phyloP scores from a whole-genome alignment of 2,113 vertebrate genomes.

The Lamprotornis superbus region DNA sequence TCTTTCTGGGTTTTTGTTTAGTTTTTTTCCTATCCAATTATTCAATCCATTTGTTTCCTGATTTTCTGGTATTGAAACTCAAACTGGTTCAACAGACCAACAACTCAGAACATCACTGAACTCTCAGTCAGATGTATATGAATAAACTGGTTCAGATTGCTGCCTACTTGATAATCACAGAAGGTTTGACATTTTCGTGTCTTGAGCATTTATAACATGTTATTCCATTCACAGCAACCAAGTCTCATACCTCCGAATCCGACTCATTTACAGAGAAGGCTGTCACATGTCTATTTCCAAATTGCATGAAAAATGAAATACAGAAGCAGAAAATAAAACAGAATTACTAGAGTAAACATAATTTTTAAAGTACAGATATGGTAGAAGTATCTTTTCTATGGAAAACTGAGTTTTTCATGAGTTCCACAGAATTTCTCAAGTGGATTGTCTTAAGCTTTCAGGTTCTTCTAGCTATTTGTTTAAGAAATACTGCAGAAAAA shows the following conservation, averaged over 20 bases:
- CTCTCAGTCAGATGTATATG: neutral
- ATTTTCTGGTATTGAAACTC: neutral
- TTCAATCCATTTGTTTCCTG: neutral
- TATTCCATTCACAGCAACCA: neutral
- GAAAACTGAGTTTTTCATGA: neutral
- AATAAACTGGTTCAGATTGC: neutral
- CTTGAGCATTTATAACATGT: neutral
- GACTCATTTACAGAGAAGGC: neutral
- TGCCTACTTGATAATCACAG: neutral
- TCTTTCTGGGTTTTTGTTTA: accelerated
- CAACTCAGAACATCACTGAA: neutral
- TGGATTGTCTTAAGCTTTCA: neutral
- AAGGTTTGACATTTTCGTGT: neutral
- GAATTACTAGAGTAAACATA: neutral
- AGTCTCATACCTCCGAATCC: neutral
- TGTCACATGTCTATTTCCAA: neutral
- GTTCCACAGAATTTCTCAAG: neutral
- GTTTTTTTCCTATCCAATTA: neutral
- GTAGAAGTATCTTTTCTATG: neutral
- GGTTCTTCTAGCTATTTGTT: neutral
- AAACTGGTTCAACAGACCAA: neutral
- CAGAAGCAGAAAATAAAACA: neutral
- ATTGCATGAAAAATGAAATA: neutral
- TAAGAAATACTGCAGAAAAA: neutral
- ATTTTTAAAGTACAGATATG: neutral